Conservation (phyloP, 1,140 invertebrate genomes). For the Periplaneta americana region DNA sequence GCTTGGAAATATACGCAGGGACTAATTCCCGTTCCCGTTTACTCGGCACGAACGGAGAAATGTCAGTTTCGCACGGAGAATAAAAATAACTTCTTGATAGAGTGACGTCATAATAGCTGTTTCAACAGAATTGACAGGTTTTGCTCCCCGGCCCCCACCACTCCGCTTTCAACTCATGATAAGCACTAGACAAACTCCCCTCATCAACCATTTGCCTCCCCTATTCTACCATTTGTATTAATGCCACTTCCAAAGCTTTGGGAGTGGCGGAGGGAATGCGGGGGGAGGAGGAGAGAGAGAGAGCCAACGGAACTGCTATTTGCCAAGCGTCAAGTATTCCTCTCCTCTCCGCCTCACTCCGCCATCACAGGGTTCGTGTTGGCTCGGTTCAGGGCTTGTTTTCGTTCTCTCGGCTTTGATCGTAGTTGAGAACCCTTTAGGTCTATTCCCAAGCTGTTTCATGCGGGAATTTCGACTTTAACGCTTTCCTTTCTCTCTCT, state of each 20-base stretch:
- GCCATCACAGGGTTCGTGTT: background rate
- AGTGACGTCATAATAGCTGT: background rate
- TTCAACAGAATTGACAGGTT: background rate
- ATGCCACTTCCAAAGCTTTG: background rate
- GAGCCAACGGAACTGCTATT: background rate
- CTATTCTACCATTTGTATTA: background rate
- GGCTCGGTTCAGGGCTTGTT: background rate
- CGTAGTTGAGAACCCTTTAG: background rate
- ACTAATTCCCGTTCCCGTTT: background rate
- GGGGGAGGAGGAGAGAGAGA: background rate
- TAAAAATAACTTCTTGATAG: background rate
- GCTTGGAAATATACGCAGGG: background rate
- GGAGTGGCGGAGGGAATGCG: background rate
- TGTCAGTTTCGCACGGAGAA: background rate
- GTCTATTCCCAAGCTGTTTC: background rate
- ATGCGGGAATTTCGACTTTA: background rate
- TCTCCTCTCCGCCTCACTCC: background rate
- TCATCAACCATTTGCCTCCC: background rate
- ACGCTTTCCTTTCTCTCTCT: background rate
- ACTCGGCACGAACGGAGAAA: background rate
- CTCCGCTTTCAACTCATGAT: background rate
- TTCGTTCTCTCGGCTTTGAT: background rate
- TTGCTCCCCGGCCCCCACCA: background rate
- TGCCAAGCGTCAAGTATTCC: background rate
- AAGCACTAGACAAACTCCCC: background rate